These are phyloP conservation scores for Lucinisca nassula DNA, from an alignment of 2,888 invertebrate species.

Conservation along the genomic window DNA sequence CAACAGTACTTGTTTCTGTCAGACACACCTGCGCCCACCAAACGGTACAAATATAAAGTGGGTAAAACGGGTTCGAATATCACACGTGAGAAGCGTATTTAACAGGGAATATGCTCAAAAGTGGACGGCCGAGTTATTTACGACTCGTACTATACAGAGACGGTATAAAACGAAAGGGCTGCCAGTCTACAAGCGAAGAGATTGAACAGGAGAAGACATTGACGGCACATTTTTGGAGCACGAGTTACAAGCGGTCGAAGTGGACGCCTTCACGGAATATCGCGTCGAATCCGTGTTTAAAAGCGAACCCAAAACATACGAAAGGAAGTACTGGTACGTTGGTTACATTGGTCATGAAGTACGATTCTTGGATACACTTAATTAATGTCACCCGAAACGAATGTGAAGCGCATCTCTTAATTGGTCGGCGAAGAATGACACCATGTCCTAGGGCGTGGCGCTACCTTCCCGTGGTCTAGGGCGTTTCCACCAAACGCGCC, in stretches of 20 bases:
- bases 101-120: constrained; percentile 63
- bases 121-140: constrained; percentile 58
- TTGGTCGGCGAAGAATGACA: no score
- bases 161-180: constrained; percentile 30
- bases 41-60: constrained; percentile 26
- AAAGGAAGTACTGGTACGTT: constrained; percentile 49
- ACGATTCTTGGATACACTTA: constrained; percentile 29
- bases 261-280: constrained; percentile 41
- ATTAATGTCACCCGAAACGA: constrained; percentile 22
- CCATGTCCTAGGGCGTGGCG: no score
- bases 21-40: neutral
- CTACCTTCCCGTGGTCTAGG: no score
- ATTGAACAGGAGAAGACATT: constrained; percentile 42
- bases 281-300: constrained; percentile 45
- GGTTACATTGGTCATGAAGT: constrained; percentile 68
- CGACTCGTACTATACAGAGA: neutral
- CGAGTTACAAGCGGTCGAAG: constrained; percentile 52
- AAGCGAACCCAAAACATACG: constrained; percentile 32
- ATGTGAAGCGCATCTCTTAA: constrained; percentile 12
- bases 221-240: constrained; percentile 46
- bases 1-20: constrained; percentile 22
- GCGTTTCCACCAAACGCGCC: no score
- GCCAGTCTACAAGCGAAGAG: constrained; percentile 39
- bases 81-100: no score
- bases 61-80: constrained; percentile 44